Conservation (phyloP, 1,140 invertebrate species). For the Chironomus striatipennis region DNA sequence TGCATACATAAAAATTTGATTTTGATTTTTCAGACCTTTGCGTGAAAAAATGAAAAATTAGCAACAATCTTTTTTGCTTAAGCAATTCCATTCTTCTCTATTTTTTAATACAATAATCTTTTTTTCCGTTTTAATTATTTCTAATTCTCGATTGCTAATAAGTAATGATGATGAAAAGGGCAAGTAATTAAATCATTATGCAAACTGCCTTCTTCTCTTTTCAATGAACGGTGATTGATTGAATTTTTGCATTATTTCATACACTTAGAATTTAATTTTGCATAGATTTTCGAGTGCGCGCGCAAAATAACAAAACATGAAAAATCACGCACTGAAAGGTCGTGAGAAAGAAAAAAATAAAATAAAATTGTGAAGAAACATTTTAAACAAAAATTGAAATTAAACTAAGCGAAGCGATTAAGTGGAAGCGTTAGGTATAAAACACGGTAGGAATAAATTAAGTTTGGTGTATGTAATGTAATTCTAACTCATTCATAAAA, state of each 20-base stretch:
- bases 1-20: background rate
- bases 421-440: background rate
- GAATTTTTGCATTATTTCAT: background rate
- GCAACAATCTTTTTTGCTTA: background rate
- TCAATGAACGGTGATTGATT: background rate
- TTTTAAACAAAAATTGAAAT: background rate
- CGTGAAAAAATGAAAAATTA: too few species aligned
- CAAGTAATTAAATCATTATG: conserved; percentile 19
- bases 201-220: conserved; percentile 3
- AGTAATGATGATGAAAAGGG: conserved; percentile 4
- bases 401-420: background rate
- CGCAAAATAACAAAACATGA: background rate
- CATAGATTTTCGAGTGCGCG: too few species aligned
- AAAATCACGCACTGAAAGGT: conserved; percentile 20
- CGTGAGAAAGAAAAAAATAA: background rate
- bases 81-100: background rate
- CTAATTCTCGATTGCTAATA: conserved; percentile 2
- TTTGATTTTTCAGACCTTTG: background rate
- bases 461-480: background rate
- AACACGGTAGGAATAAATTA: background rate
- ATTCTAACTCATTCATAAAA: background rate
- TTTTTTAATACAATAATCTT: background rate
- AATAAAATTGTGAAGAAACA: too few species aligned
- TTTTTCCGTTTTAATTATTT: conserved; percentile 19
- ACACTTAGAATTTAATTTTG: background rate